Evolutionary conservation across 2,888 invertebrate species (phyloP).

Genomic region (Noctua fimbriata): DNA sequence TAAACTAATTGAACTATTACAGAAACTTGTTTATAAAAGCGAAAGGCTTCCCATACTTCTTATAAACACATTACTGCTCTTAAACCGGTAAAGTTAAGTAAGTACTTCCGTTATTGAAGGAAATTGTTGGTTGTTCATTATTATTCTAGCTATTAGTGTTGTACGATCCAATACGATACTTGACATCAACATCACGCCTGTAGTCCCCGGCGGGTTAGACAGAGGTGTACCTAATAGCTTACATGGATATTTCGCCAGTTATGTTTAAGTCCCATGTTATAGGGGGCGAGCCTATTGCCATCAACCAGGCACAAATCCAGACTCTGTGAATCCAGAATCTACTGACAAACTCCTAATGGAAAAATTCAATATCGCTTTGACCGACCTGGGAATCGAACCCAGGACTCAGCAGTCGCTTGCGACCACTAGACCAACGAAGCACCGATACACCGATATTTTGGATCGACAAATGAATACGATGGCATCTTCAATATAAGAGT

Average conservation of each 20-base stretch:
- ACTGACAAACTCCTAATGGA: too few relatives aligned
- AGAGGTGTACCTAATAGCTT: too few relatives aligned
- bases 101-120: conserved; percentile 57
- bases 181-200: not conserved
- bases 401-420: too few relatives aligned
- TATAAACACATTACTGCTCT: conserved; percentile 38
- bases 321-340: too few relatives aligned
- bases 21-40: conserved; percentile 45
- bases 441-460: not conserved
- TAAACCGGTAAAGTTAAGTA: conserved; percentile 54
- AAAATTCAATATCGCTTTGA: too few relatives aligned
- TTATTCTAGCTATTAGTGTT: conserved; percentile 43
- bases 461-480: not conserved
- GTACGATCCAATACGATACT: not conserved
- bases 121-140: conserved; percentile 56
- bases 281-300: too few relatives aligned
- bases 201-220: too few relatives aligned
- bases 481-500: not conserved
- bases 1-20: conserved; percentile 40
- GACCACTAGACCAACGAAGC: too few relatives aligned
- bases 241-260: too few relatives aligned
- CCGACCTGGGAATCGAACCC: too few relatives aligned
- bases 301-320: too few relatives aligned
- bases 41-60: conserved; percentile 56
- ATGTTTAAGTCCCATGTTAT: too few relatives aligned